These are phyloP conservation scores for Siphonodentalium dalli DNA, from an alignment of 2,888 invertebrate species.

Conservation along the genomic window DNA sequence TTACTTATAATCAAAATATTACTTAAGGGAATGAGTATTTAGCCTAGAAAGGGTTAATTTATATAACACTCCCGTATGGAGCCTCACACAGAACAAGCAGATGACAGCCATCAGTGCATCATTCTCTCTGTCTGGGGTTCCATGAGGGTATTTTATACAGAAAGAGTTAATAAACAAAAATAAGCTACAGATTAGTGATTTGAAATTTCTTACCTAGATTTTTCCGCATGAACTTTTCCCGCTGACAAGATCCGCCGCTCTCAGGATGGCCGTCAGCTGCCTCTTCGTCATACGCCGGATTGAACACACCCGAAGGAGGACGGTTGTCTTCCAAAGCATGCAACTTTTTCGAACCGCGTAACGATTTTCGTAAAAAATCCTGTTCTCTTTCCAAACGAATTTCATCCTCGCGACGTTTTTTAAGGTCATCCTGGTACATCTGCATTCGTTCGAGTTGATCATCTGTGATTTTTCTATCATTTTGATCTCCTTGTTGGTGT, in stretches of 20 bases:
- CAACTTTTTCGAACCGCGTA: slow-evolving; percentile 90
- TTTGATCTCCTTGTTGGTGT: slow-evolving; percentile 31
- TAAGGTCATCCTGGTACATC: slow-evolving; percentile 92
- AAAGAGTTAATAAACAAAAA: too few relatives aligned
- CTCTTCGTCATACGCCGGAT: slow-evolving; percentile 54
- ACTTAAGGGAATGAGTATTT: too few relatives aligned
- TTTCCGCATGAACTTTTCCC: slow-evolving; percentile 44
- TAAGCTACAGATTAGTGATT: too few relatives aligned
- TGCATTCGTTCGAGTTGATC: slow-evolving; percentile 91
- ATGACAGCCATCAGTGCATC: too few relatives aligned
- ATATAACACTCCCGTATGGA: too few relatives aligned
- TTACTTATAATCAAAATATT: too few relatives aligned
- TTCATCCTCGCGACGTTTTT: slow-evolving; percentile 83
- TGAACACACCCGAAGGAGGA: slow-evolving; percentile 48
- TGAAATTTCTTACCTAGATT: slow-evolving; percentile 44
- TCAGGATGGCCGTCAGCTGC: slow-evolving; percentile 43
- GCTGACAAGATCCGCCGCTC: slow-evolving; percentile 29
- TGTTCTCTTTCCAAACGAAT: slow-evolving; percentile 86
- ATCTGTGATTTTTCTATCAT: slow-evolving; percentile 59
- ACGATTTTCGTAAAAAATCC: slow-evolving; percentile 87
- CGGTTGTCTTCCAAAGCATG: slow-evolving; percentile 72
- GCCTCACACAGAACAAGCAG: too few relatives aligned
- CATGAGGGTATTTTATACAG: too few relatives aligned
- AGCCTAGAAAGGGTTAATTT: too few relatives aligned
- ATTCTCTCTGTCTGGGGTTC: too few relatives aligned